These are phyloP conservation scores for Sporophila hypoxantha DNA, from an alignment of 2,113 vertebrate genomes.

Conservation along the genomic window DNA sequence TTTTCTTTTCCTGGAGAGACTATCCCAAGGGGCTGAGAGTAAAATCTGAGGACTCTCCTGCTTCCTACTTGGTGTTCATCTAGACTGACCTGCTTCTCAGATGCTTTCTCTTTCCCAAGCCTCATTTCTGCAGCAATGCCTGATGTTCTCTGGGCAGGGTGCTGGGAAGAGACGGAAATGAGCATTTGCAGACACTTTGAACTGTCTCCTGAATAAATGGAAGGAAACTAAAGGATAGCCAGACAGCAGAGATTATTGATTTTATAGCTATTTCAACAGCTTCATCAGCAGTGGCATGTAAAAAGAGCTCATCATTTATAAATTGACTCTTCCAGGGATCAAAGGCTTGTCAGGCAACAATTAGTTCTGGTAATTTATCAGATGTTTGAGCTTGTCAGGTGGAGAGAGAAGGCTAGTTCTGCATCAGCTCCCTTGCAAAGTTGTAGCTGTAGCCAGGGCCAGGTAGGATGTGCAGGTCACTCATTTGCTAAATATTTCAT, in stretches of 20 bases:
- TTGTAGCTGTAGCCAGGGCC: not conserved
- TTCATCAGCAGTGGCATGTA: not conserved
- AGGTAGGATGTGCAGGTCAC: not conserved
- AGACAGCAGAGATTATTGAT: not conserved
- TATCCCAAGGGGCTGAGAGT: not conserved
- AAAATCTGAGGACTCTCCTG: not conserved
- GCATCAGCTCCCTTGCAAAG: slow-evolving; percentile 19
- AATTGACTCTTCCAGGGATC: slow-evolving; percentile 17
- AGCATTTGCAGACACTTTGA: slow-evolving; percentile 7
- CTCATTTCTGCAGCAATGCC: not conserved
- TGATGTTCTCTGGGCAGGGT: not conserved
- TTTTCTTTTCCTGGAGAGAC: not conserved
- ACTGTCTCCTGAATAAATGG: slow-evolving; percentile 14
- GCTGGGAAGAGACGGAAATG: not conserved
- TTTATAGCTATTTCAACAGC: not conserved
- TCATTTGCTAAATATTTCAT: not conserved
- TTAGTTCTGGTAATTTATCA: slow-evolving; percentile 36
- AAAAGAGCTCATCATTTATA: slow-evolving; percentile 20
- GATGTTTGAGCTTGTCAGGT: slow-evolving; percentile 32
- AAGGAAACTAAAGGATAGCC: not conserved
- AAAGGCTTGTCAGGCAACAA: slow-evolving; percentile 10
- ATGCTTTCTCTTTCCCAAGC: not conserved
- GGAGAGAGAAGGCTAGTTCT: slow-evolving; percentile 35
- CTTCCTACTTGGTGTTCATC: not conserved
- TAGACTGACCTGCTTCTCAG: not conserved